Percentiles rank a stretch among this genome's conserved stretches.
phyloP scores from a whole-genome alignment of 2,888 invertebrate genomes.

The Tetheella fluctuosa region DNA sequence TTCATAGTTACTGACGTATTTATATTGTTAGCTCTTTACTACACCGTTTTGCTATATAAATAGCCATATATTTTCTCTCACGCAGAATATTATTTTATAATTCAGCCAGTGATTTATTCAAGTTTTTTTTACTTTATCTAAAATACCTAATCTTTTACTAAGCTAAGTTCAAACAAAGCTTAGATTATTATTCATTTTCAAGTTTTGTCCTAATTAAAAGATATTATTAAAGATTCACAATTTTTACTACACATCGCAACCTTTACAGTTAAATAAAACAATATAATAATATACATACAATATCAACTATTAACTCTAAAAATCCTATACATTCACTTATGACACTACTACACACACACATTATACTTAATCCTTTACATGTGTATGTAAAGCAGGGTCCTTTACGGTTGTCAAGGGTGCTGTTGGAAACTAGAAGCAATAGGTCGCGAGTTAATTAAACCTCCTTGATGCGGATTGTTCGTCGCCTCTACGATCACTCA shows the following conservation, averaged over 20 bases:
- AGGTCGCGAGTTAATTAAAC: conserved; percentile 25
- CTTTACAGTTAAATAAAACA: no score
- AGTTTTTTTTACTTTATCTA: background rate
- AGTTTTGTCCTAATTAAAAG: no score
- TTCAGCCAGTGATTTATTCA: background rate
- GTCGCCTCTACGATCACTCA: conserved; percentile 14
- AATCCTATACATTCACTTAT: background rate
- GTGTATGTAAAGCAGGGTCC: conserved; percentile 20
- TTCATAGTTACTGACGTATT: conserved; percentile 3
- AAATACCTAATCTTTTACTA: no score
- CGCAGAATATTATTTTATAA: background rate
- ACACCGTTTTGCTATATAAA: background rate
- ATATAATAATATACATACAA: background rate
- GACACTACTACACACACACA: no score
- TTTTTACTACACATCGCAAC: no score
- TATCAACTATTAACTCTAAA: background rate
- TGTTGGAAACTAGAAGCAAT: conserved; percentile 27
- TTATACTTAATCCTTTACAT: conserved; percentile 7
- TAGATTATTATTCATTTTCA: no score
- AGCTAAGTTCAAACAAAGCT: background rate
- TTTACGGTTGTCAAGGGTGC: conserved; percentile 25
- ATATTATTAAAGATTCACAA: no score
- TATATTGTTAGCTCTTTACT: background rate
- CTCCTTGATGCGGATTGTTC: conserved; percentile 23
- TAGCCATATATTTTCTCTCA: background rate